Conservation (phyloP, 2,888 invertebrate genomes). For the Scotopteryx bipunctaria region DNA sequence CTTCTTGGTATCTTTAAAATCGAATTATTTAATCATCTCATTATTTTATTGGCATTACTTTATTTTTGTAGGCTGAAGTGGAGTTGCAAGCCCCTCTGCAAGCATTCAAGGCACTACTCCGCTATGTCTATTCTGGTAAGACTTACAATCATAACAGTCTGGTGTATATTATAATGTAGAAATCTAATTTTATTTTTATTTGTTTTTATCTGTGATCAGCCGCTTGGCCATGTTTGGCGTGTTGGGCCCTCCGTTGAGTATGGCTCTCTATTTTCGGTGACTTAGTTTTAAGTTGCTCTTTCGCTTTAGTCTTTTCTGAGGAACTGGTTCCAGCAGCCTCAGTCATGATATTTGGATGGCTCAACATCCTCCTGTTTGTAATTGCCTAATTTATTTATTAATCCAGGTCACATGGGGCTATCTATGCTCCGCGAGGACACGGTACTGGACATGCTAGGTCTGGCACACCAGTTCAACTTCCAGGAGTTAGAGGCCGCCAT, state of each 20-base stretch:
- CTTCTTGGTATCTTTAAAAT: too few relatives aligned
- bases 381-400: too few relatives aligned
- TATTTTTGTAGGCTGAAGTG: slow-evolving; percentile 86
- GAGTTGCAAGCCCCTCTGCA: slow-evolving; percentile 92
- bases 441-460: slow-evolving; percentile 88
- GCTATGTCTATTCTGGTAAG: slow-evolving; percentile 97
- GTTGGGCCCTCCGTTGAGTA: too few relatives aligned
- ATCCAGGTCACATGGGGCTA: slow-evolving; percentile 85
- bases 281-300: too few relatives aligned
- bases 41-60: not conserved
- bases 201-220: too few relatives aligned
- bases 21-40: too few relatives aligned
- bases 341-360: not conserved
- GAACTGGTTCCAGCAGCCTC: not conserved
- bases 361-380: too few relatives aligned
- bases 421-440: slow-evolving; percentile 87
- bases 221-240: too few relatives aligned
- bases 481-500: slow-evolving; percentile 94
- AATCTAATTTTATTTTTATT: too few relatives aligned
- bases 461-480: slow-evolving; percentile 98
- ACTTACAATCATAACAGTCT: not conserved
- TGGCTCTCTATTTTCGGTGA: too few relatives aligned
- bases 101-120: slow-evolving; percentile 94
- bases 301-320: too few relatives aligned
- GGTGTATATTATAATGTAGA: too few relatives aligned